Percentiles rank a stretch among this genome's conserved stretches.
Evolutionary conservation across 2,113 vertebrate species (phyloP).

Genomic region (Sitta europaea): DNA sequence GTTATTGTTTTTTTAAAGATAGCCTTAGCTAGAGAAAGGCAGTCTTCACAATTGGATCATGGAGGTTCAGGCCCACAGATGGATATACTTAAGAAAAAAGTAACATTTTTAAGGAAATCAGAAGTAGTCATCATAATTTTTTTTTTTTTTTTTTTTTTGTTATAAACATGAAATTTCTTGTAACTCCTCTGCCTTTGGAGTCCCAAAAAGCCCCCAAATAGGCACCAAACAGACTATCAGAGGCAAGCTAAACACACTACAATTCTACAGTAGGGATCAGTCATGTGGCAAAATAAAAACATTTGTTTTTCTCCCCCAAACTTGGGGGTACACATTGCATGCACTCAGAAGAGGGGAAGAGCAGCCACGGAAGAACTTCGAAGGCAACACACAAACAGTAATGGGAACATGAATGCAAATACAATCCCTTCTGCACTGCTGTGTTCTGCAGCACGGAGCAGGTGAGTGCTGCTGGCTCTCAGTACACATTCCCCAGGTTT

Average conservation of each 20-base stretch:
- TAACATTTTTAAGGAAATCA: not conserved
- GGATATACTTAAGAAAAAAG: not conserved
- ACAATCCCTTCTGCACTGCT: not conserved
- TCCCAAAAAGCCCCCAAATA: not conserved
- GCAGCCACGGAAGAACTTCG: not conserved
- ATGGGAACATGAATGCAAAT: not conserved
- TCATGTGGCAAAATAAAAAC: not conserved
- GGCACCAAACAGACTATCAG: not conserved
- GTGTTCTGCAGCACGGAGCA: not conserved
- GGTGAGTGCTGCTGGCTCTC: not conserved
- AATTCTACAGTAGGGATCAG: not conserved
- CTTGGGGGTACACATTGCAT: not conserved
- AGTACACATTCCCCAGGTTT: not conserved
- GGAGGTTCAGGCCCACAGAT: not conserved
- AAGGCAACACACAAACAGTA: not conserved
- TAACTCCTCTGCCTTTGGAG: not conserved
- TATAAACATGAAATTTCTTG: not conserved
- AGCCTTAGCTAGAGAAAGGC: not conserved
- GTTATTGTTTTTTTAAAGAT: not conserved
- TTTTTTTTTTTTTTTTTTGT: not conserved
- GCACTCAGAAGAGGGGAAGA: not conserved
- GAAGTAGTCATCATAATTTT: not conserved
- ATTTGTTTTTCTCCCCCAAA: not conserved
- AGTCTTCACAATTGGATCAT: not conserved
- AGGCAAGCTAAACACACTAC: not conserved